These are phyloP conservation scores for Dicerorhinus sumatrensis DNA, from an alignment of 2,113 vertebrate genomes.

Conservation along the genomic window DNA sequence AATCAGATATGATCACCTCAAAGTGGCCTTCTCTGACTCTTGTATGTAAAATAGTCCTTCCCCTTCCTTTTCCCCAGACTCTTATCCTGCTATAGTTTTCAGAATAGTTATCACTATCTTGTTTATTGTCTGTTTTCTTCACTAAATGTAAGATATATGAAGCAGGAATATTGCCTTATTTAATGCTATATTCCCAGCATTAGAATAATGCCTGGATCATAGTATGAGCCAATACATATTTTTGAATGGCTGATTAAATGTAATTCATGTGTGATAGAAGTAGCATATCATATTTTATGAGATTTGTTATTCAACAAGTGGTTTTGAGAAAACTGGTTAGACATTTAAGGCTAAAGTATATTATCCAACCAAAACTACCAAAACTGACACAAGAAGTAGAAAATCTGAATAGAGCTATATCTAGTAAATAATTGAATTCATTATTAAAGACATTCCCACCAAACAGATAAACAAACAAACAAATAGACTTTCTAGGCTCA, in stretches of 20 bases:
- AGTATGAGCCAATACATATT: conserved; percentile 1
- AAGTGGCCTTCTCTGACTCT: not conserved
- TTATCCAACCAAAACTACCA: not conserved
- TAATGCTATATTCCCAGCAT: not conserved
- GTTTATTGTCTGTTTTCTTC: conserved; percentile 25
- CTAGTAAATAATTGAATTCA: conserved; percentile 23
- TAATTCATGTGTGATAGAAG: not conserved
- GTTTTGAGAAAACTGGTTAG: not conserved
- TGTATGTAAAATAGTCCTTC: not conserved
- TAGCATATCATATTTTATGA: conserved; percentile 20
- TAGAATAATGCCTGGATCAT: not conserved
- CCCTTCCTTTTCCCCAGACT: not conserved
- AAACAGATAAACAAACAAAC: not conserved
- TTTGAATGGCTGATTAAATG: conserved; percentile 26
- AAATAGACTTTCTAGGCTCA: not conserved
- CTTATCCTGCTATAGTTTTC: not conserved
- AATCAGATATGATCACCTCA: not conserved
- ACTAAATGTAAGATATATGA: not conserved
- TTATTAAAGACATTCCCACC: not conserved
- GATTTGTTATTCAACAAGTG: conserved; percentile 23
- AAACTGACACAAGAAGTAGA: conserved; percentile 20
- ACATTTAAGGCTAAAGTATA: not conserved
- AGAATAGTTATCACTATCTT: not conserved
- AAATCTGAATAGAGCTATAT: not conserved
- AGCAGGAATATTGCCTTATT: not conserved